phyloP scores from a whole-genome alignment of 2,888 invertebrate genomes.

The Hirtodrosophila duncani region DNA sequence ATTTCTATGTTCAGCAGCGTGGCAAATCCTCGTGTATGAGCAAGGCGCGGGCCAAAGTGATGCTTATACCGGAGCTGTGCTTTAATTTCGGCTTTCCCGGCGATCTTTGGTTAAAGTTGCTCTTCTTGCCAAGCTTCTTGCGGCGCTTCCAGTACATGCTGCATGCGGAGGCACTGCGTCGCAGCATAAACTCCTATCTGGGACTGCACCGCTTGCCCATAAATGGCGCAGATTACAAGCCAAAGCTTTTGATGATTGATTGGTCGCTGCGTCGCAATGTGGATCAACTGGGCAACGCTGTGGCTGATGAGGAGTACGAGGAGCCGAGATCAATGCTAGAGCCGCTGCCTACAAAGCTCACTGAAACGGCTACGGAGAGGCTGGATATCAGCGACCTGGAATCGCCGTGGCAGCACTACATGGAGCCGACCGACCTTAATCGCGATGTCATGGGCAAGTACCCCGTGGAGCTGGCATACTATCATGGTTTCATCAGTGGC shows the following conservation, averaged over 20 bases:
- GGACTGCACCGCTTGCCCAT: conserved; percentile 42
- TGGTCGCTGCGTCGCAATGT: conserved; percentile 65
- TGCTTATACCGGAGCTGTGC: conserved; percentile 93
- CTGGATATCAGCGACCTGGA: conserved; percentile 41
- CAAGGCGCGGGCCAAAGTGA: conserved; percentile 79
- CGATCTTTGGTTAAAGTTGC: conserved; percentile 90
- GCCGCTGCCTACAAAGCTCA: conserved; percentile 52
- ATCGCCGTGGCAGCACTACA: conserved; percentile 63
- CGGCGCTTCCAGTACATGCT: conserved; percentile 81
- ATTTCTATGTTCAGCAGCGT: conserved; percentile 73
- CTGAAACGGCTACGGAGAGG: conserved; percentile 25
- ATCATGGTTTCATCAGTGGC: conserved; percentile 81
- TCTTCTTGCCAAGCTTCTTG: conserved; percentile 89
- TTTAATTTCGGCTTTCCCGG: conserved; percentile 85
- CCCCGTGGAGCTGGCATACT: conserved; percentile 85
- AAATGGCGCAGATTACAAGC: conserved; percentile 48
- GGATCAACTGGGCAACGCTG: conserved; percentile 56
- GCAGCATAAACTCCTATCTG: conserved; percentile 75
- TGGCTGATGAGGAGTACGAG: conserved; percentile 41
- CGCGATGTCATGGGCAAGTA: conserved; percentile 81
- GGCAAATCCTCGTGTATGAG: conserved; percentile 67
- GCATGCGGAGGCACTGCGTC: conserved; percentile 75
- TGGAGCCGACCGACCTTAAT: conserved; percentile 85
- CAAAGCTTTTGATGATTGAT: conserved; percentile 70
- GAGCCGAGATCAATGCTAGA: conserved; percentile 60